Evolutionary conservation across 2,797 vertebrate genomes (phyloP), one percentile per base, ranked within the genome.

Genomic region (Malacoraja senta): DNA sequence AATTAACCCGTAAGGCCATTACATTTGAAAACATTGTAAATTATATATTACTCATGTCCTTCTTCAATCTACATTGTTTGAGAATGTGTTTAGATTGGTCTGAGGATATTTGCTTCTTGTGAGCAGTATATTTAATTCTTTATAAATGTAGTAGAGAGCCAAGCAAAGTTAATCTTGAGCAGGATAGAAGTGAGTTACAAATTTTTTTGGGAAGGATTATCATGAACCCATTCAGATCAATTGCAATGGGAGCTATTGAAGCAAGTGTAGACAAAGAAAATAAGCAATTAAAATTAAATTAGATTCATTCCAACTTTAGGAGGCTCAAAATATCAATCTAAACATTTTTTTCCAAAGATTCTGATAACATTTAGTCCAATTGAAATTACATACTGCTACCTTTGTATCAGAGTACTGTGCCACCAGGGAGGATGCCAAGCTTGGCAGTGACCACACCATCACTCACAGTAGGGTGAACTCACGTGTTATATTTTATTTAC

Each of bases 1-100:
- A 21, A 68, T 88, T 19, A 32, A 88, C 68, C n/a, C 19, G 84
- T 21, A 68, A 1, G 12, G 61, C n/a, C 2, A 10, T 65, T 8
- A 17, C 84, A 65, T 88, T 88, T 3, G 7, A 19, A 68, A 35
- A 63, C 17, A 32, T 68, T 88, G 84, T 44, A 65, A 88, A 68
- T 68, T 68, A 88, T 88, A 68, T 88, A 88, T 88, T 35, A 88
- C 35, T 88, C 17, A 32, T 88, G 61, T 68, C 17, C 63, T 24
- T 65, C 32, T 88, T 88, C 63, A 35, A 68, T 35, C 84, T 32
- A 21, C 35, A 88, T 88, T 88, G n/a, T 68, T 88, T 35, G 32
- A 68, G 65, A 86, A 65, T 8, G 9, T 32, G 32, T 63, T 88
- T 32, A 65, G n/a, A 65, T 63, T 88, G 84, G 19, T 65, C 6